A percentile compares a stretch with the other conserved stretches of the same genome.
Evolutionary conservation across 2,113 vertebrate species (phyloP).

Genomic region (Callospermophilus lateralis): DNA sequence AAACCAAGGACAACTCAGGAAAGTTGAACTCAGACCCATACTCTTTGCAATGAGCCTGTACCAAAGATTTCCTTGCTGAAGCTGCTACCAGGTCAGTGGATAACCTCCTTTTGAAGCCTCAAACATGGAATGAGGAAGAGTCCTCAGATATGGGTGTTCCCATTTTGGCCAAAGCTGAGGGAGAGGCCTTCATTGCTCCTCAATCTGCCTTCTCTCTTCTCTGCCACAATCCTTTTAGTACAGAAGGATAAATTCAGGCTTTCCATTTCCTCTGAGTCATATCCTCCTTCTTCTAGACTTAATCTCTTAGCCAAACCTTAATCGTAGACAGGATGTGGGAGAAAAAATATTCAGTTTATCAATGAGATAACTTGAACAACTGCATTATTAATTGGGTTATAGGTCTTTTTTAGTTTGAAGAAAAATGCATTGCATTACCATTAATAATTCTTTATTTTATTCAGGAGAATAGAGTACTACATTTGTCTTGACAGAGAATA

Average conservation of each 20-base stretch:
- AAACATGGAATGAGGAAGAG: background rate
- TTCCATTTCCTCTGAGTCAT: background rate
- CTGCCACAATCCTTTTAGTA: background rate
- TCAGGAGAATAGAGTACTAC: background rate
- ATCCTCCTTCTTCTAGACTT: background rate
- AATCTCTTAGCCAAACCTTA: background rate
- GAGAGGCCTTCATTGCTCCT: background rate
- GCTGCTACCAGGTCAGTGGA: background rate
- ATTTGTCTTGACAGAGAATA: background rate
- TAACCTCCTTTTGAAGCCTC: background rate
- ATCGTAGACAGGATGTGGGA: background rate
- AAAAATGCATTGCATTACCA: background rate
- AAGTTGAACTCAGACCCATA: background rate
- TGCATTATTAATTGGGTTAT: background rate
- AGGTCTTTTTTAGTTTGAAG: background rate
- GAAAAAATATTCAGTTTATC: background rate
- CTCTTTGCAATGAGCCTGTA: background rate
- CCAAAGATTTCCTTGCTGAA: background rate
- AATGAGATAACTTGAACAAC: background rate
- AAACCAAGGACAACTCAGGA: background rate
- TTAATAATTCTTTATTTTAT: conserved; percentile 7
- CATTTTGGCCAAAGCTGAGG: background rate
- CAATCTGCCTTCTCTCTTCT: background rate
- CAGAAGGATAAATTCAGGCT: background rate
- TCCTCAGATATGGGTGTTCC: background rate